phyloP scores from a whole-genome alignment of 2,888 invertebrate species.

The Chloromyia formosa region DNA sequence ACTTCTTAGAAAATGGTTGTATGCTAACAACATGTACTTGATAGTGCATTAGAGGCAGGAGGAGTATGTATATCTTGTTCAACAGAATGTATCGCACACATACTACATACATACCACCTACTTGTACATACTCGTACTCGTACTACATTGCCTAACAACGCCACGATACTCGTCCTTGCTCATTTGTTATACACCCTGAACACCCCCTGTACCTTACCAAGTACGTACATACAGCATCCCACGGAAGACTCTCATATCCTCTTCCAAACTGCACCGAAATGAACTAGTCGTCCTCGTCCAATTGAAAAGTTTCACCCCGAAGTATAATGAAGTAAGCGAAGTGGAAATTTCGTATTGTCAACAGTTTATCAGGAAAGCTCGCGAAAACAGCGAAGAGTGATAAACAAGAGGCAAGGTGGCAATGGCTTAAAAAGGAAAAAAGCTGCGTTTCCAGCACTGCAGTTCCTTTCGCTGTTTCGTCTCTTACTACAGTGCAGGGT shows the following conservation, averaged over 20 bases:
- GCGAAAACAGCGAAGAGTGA: slow-evolving; percentile 8
- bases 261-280: slow-evolving; percentile 19
- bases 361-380: slow-evolving; percentile 30
- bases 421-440: slow-evolving; percentile 16
- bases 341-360: slow-evolving; percentile 34
- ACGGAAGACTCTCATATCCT: slow-evolving; percentile 14
- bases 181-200: not conserved
- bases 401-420: slow-evolving; percentile 7
- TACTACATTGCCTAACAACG: not conserved
- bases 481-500: slow-evolving; percentile 5
- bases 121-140: too few relatives aligned
- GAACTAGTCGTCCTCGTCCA: slow-evolving; percentile 19
- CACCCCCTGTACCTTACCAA: not conserved
- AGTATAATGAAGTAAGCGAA: slow-evolving; percentile 32
- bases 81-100: too few relatives aligned
- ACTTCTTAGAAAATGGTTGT: not conserved
- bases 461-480: not conserved
- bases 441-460: slow-evolving; percentile 1
- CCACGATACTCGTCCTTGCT: not conserved
- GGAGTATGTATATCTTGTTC: too few relatives aligned
- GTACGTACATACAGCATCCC: not conserved
- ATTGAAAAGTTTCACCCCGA: slow-evolving; percentile 24
- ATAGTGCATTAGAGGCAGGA: not conserved
- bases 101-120: too few relatives aligned
- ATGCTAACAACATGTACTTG: not conserved